These are phyloP conservation scores for Bombus consobrinus DNA, from an alignment of 1,140 invertebrate genomes.

Conservation along the genomic window DNA sequence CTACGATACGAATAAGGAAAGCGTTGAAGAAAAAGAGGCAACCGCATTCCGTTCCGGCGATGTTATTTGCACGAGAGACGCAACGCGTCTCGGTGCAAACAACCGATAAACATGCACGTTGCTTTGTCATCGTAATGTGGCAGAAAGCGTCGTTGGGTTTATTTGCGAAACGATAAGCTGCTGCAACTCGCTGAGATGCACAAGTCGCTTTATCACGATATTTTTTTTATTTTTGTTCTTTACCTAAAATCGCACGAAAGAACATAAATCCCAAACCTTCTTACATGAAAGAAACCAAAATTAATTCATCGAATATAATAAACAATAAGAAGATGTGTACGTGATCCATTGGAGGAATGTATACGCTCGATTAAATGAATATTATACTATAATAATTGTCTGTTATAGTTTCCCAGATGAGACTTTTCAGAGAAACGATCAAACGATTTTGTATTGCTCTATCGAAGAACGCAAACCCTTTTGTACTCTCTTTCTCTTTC, in stretches of 20 bases:
- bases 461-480: constrained; percentile 36
- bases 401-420: neutral
- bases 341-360: neutral
- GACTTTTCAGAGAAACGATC: neutral
- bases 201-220: constrained; percentile 28
- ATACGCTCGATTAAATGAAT: neutral
- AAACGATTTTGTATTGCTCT: neutral
- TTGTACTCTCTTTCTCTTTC: constrained; percentile 9
- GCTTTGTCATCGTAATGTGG: constrained; percentile 63
- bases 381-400: neutral
- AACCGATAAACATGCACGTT: constrained; percentile 67
- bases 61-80: constrained; percentile 58
- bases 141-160: constrained; percentile 49
- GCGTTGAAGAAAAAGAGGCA: constrained; percentile 53
- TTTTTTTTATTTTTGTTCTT: neutral
- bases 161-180: constrained; percentile 65
- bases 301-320: neutral
- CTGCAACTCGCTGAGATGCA: constrained; percentile 9
- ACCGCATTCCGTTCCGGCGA: constrained; percentile 56
- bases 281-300: neutral
- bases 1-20: constrained; percentile 54
- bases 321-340: neutral
- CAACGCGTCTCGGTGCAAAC: constrained; percentile 58
- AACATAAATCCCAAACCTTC: no score
- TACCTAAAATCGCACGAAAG: neutral